phyloP scores from a whole-genome alignment of 1,140 invertebrate genomes.

The Orussus abietinus region DNA sequence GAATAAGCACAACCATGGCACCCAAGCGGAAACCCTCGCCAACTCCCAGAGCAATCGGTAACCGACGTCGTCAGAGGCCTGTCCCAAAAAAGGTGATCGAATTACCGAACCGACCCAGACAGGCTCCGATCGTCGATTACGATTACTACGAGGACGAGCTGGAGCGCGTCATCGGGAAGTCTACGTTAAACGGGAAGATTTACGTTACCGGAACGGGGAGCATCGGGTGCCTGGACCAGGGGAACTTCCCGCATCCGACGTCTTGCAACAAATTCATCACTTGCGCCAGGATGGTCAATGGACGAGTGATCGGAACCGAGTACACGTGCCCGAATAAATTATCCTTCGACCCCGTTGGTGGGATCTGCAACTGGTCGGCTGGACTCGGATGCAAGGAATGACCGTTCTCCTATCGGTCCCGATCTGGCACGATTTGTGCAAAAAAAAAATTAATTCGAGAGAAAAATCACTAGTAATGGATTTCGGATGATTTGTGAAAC shows the following conservation, averaged over 20 bases:
- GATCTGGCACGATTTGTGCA: no score
- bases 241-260: conserved; percentile 82
- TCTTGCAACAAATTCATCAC: conserved; percentile 87
- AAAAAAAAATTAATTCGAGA: no score
- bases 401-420: no score
- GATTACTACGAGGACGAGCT: conserved; percentile 68
- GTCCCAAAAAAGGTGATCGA: conserved; percentile 18
- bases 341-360: conserved; percentile 82
- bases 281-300: conserved; percentile 76
- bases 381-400: conserved; percentile 68
- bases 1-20: conserved; percentile 50
- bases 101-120: conserved; percentile 38
- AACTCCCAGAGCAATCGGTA: conserved; percentile 30
- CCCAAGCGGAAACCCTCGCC: conserved; percentile 37
- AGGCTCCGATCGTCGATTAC: conserved; percentile 54
- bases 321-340: conserved; percentile 81
- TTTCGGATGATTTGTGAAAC: no score
- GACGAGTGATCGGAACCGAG: conserved; percentile 73
- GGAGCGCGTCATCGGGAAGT: conserved; percentile 55
- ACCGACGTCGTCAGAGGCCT: conserved; percentile 39
- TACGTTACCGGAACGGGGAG: conserved; percentile 53
- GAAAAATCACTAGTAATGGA: no score
- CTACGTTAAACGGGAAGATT: conserved; percentile 58
- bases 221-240: conserved; percentile 79
- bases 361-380: conserved; percentile 84